A percentile compares a stretch with the other conserved stretches of the same genome.
phyloP scores from a whole-genome alignment of 64 coral and sea anemone genomes.

The Dendronephthya gigantea region DNA sequence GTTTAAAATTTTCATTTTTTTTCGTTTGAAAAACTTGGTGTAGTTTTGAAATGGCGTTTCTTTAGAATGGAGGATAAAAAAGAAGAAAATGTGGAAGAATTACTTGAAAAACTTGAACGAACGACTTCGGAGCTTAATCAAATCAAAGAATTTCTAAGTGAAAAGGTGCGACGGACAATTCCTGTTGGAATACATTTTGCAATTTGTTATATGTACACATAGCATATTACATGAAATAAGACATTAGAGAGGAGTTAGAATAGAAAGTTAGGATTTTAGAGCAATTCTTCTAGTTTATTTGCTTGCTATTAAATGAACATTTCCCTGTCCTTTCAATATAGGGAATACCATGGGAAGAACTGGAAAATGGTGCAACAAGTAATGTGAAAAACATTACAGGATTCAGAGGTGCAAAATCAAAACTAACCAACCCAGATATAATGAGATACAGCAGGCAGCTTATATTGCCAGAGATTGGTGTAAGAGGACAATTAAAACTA shows the following conservation, averaged over 20 bases:
- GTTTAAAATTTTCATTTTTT: background rate
- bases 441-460: constrained; percentile 11
- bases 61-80: constrained; percentile 79
- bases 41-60: background rate
- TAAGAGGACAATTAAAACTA: background rate
- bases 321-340: background rate
- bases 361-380: background rate
- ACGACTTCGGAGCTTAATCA: constrained; percentile 53
- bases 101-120: constrained; percentile 42
- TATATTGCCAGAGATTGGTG: background rate
- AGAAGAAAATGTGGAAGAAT: constrained; percentile 27
- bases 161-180: constrained; percentile 42
- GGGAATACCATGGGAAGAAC: background rate
- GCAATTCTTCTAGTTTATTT: no score
- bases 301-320: no score
- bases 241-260: background rate
- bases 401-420: constrained; percentile 22
- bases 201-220: background rate
- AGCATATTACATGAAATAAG: background rate
- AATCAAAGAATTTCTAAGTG: constrained; percentile 38
- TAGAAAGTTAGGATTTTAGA: no score
- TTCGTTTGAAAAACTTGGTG: background rate
- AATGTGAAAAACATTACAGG: background rate
- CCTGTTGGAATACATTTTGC: background rate
- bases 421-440: constrained; percentile 48